These are phyloP conservation scores for Phymastichus coffea DNA, from an alignment of 1,140 invertebrate species.

Conservation along the genomic window DNA sequence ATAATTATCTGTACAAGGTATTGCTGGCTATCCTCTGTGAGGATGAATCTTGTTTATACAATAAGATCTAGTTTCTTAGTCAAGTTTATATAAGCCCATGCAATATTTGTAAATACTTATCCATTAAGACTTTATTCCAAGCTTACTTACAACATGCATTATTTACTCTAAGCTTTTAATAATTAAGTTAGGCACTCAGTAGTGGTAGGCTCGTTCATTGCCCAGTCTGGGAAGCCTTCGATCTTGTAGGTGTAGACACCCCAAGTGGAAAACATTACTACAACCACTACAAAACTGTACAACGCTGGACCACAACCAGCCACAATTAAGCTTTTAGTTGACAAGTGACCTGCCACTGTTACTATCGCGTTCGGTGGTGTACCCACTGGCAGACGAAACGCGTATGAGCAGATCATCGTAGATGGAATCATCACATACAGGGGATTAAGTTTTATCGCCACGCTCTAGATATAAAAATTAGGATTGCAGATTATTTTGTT, in stretches of 20 bases:
- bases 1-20: constrained; percentile 31
- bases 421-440: constrained; percentile 86
- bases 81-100: neutral
- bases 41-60: too few species aligned
- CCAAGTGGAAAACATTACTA: constrained; percentile 49
- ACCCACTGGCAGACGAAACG: constrained; percentile 72
- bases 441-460: constrained; percentile 72
- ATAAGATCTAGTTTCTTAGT: neutral
- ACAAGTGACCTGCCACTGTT: constrained; percentile 70
- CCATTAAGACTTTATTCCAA: constrained; percentile 1
- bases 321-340: constrained; percentile 67
- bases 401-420: constrained; percentile 75
- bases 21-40: constrained; percentile 37
- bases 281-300: constrained; percentile 43
- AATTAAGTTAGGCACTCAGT: too few species aligned
- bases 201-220: too few species aligned
- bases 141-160: too few species aligned
- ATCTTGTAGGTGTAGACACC: constrained; percentile 55
- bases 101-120: constrained; percentile 19
- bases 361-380: constrained; percentile 90
- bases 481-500: neutral
- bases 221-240: constrained; percentile 55
- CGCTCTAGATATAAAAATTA: constrained; percentile 50
- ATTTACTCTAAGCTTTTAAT: too few species aligned
- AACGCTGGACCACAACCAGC: constrained; percentile 47